Conservation (phyloP, 2,113 vertebrate genomes). For the Balaenoptera acutorostrata region DNA sequence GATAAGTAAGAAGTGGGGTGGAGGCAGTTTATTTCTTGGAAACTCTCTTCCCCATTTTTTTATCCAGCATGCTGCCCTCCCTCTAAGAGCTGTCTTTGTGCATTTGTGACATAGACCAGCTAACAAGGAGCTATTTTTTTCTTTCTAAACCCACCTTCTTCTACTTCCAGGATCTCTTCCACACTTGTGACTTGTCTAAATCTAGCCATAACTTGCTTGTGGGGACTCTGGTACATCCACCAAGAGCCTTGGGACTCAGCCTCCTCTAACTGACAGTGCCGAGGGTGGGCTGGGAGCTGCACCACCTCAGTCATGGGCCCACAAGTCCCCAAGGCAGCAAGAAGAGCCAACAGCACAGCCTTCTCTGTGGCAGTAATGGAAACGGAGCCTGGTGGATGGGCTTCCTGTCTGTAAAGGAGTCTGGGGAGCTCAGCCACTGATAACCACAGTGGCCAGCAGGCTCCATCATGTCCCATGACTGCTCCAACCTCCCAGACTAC, state of each 20-base stretch:
- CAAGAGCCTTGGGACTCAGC: neutral
- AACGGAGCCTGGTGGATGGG: rapidly evolving
- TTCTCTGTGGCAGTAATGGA: neutral
- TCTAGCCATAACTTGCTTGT: neutral
- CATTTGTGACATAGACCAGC: neutral
- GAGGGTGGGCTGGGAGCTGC: neutral
- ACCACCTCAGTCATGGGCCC: neutral
- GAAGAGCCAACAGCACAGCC: neutral
- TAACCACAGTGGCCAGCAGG: neutral
- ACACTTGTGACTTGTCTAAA: neutral
- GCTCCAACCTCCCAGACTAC: neutral
- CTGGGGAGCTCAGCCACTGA: neutral
- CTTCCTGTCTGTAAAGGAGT: neutral
- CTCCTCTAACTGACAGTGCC: neutral
- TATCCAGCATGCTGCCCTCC: neutral
- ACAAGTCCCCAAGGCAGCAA: neutral
- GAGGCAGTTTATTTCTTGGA: neutral
- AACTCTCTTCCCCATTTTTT: neutral
- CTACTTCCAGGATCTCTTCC: neutral
- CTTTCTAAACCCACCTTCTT: neutral
- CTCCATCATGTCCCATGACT: neutral
- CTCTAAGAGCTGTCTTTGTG: neutral
- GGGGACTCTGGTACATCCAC: neutral
- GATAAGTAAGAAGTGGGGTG: neutral
- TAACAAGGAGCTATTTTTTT: neutral